Evolutionary conservation across 2,113 vertebrate species (phyloP).

Genomic region (Mustela nigripes): DNA sequence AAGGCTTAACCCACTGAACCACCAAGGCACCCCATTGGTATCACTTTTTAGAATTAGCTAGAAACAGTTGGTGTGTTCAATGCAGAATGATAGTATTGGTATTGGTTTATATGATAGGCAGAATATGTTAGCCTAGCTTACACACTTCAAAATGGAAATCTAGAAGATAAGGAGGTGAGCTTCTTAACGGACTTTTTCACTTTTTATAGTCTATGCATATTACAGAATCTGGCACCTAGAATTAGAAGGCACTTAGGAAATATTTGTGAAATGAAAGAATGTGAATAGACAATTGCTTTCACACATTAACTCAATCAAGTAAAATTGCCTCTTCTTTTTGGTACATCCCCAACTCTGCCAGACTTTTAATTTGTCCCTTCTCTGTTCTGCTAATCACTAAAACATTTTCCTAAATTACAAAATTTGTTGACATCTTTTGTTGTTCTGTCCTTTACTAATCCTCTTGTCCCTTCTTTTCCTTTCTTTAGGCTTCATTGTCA

Average conservation of each 20-base stretch:
- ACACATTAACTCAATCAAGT: not conserved
- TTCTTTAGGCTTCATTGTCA: not conserved
- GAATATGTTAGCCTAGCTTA: not conserved
- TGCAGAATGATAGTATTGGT: not conserved
- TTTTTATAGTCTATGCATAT: not conserved
- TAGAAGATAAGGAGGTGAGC: not conserved
- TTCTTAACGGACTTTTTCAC: not conserved
- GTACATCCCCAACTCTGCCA: not conserved
- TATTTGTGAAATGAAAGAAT: not conserved
- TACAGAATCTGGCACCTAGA: not conserved
- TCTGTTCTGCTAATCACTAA: not conserved
- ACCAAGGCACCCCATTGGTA: not conserved
- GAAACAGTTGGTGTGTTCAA: not conserved
- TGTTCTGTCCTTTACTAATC: not conserved
- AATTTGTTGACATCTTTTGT: not conserved
- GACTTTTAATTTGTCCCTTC: not conserved
- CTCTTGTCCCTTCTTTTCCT: not conserved
- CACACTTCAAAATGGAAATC: conserved; percentile 6
- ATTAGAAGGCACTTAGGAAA: not conserved
- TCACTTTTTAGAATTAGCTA: not conserved
- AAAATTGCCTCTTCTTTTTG: not conserved
- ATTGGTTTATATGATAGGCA: not conserved
- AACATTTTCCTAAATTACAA: not conserved
- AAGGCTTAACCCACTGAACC: too few relatives aligned
- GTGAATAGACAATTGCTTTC: not conserved